phyloP scores from a whole-genome alignment of 1,140 invertebrate genomes.

The Littorina saxatilis region DNA sequence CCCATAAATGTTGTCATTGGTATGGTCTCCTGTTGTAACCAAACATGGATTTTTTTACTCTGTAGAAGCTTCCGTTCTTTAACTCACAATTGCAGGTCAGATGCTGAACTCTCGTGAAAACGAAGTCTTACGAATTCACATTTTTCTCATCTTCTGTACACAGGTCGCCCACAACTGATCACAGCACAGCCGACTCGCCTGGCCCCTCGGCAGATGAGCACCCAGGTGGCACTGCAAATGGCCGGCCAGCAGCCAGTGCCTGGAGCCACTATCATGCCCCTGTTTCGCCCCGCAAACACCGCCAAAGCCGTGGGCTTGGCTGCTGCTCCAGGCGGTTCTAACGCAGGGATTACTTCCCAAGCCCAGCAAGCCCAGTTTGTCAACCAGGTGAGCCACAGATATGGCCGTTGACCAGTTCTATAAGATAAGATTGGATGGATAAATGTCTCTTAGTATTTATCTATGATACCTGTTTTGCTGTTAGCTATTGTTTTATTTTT shows the following conservation, averaged over 20 bases:
- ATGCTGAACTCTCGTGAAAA: too few relatives aligned
- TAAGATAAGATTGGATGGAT: too few relatives aligned
- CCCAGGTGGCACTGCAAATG: slow-evolving; percentile 36
- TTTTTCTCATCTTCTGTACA: too few relatives aligned
- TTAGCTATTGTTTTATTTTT: too few relatives aligned
- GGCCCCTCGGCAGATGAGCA: slow-evolving; percentile 30
- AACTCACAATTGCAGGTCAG: too few relatives aligned
- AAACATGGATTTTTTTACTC: too few relatives aligned
- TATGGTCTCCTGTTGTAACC: too few relatives aligned
- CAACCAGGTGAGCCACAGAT: slow-evolving; percentile 3
- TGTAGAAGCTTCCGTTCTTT: too few relatives aligned
- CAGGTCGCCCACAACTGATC: slow-evolving; percentile 34
- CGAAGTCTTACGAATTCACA: too few relatives aligned
- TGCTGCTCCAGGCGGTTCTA: slow-evolving; percentile 11
- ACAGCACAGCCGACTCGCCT: slow-evolving; percentile 28
- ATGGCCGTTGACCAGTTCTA: not conserved
- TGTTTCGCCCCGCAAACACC: slow-evolving; percentile 21
- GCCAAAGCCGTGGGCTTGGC: slow-evolving; percentile 1
- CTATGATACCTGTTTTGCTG: too few relatives aligned
- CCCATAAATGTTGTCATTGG: too few relatives aligned
- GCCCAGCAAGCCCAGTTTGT: slow-evolving; percentile 30
- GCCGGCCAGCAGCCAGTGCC: slow-evolving; percentile 29
- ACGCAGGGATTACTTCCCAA: slow-evolving; percentile 1
- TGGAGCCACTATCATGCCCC: slow-evolving; percentile 33
- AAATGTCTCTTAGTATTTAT: too few relatives aligned